A percentile compares a stretch with the other conserved stretches of the same genome.
phyloP scores from a whole-genome alignment of 2,888 invertebrate genomes.

The Pristionchus maxplancki region DNA sequence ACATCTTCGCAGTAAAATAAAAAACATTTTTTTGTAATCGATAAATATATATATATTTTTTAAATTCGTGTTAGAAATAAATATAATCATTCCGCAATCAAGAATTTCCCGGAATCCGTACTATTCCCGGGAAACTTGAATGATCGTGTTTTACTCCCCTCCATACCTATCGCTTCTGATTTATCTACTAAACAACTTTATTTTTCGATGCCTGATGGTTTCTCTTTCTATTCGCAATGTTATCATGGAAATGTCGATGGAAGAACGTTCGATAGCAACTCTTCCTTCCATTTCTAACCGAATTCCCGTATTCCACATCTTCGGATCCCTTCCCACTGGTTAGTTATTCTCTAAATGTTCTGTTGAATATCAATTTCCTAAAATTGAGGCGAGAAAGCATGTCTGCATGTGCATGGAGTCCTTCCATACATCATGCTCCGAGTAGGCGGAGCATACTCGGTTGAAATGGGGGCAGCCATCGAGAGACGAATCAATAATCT shows the following conservation, averaged over 20 bases:
- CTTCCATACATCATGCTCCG: slow-evolving; percentile 70
- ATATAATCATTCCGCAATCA: neutral
- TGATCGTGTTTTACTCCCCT: neutral
- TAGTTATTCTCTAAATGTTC: neutral
- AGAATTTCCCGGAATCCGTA: neutral
- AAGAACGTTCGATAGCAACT: neutral
- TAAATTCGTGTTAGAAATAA: neutral
- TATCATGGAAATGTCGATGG: slow-evolving; percentile 44
- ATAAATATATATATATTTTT: neutral
- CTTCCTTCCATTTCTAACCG: slow-evolving; percentile 17
- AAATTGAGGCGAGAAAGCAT: slow-evolving; percentile 67
- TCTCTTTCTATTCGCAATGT: slow-evolving; percentile 42
- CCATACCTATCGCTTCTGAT: no score
- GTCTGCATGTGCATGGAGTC: slow-evolving; percentile 71
- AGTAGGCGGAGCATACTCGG: slow-evolving; percentile 60
- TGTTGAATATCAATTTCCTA: neutral
- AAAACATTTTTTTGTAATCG: neutral
- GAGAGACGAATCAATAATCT: slow-evolving; percentile 36
- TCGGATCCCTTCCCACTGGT: slow-evolving; percentile 47
- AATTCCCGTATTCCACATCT: slow-evolving; percentile 51
- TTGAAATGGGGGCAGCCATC: slow-evolving; percentile 48
- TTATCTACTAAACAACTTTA: no score
- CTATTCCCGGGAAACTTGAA: neutral
- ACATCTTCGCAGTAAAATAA: neutral
- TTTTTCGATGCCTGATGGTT: slow-evolving; percentile 24